Evolutionary conservation across 2,113 vertebrate genomes (phyloP).

Genomic region (Aegithalos caudatus): DNA sequence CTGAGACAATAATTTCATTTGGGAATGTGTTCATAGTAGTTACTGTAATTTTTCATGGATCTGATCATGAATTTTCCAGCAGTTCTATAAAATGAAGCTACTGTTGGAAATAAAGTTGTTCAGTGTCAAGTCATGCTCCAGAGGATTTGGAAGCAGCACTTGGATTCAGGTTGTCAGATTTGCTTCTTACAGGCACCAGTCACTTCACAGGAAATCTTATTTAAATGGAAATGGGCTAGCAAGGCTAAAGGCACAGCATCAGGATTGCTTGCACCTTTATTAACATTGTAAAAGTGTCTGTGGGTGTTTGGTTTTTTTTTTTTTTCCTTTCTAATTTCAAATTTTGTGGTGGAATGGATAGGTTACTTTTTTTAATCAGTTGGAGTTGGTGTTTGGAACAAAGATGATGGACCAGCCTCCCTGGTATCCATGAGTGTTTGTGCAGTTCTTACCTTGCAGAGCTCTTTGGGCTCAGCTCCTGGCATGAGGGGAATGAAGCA

Average conservation of each 20-base stretch:
- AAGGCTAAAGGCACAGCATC: not conserved
- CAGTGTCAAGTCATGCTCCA: not conserved
- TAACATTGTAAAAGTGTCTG: not conserved
- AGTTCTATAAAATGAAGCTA: not conserved
- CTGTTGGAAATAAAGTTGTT: not conserved
- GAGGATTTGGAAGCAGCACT: not conserved
- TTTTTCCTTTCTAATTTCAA: not conserved
- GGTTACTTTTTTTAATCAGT: not conserved
- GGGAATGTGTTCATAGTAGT: not conserved
- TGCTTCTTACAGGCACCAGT: not conserved
- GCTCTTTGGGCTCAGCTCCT: not conserved
- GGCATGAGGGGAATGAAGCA: not conserved
- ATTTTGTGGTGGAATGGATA: not conserved
- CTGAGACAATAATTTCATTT: not conserved
- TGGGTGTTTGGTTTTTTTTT: rapidly evolving
- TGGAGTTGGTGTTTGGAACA: not conserved
- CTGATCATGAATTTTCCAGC: conserved; percentile 10
- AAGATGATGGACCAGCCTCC: not conserved
- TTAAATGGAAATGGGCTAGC: not conserved
- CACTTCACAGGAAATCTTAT: not conserved
- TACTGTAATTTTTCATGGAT: conserved; percentile 4
- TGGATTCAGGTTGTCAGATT: not conserved
- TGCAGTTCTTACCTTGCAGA: not conserved
- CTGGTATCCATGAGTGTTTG: not conserved
- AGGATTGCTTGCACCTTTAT: not conserved